phyloP scores from a whole-genome alignment of 2,888 invertebrate genomes.

The Hylaea fasciaria region DNA sequence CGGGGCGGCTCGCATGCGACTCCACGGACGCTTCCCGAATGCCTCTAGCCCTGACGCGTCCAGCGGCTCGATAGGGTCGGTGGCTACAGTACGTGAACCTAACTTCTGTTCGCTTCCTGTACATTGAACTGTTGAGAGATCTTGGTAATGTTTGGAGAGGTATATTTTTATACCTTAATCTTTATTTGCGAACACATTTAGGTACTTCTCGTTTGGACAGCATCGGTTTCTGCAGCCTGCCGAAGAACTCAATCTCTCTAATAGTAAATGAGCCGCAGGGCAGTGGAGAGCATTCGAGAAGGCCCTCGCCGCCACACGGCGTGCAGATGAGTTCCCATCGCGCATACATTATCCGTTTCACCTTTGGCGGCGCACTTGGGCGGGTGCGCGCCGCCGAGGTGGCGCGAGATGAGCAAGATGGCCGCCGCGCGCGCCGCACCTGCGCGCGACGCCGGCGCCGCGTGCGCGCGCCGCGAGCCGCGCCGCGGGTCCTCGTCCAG shows the following conservation, averaged over 20 bases:
- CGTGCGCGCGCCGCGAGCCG: conserved; percentile 86
- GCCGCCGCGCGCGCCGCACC: conserved; percentile 97
- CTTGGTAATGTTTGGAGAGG: too few relatives aligned
- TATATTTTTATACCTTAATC: too few relatives aligned
- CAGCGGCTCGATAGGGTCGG: neutral
- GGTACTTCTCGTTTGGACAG: too few relatives aligned
- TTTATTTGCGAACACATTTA: too few relatives aligned
- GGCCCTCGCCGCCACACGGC: conserved; percentile 61
- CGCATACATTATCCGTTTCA: conserved; percentile 85
- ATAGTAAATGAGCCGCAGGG: neutral
- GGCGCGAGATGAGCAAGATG: conserved; percentile 97
- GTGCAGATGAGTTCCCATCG: conserved; percentile 75
- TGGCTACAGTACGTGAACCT: too few relatives aligned
- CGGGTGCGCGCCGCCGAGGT: conserved; percentile 87
- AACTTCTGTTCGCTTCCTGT: too few relatives aligned
- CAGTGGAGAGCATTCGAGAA: conserved; percentile 46
- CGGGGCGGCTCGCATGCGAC: conserved; percentile 55
- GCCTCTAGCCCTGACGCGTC: conserved; percentile 5
- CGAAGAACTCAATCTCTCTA: neutral
- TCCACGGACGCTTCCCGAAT: conserved; percentile 38
- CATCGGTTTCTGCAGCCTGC: too few relatives aligned
- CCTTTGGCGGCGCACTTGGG: conserved; percentile 85
- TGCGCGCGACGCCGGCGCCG: conserved; percentile 93
- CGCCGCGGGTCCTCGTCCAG: conserved; percentile 74
- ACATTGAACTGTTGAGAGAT: too few relatives aligned